Evolutionary conservation across 1,140 invertebrate species (phyloP), one percentile per base, ranked within the genome.

Genomic region (Coptotermes formosanus): DNA sequence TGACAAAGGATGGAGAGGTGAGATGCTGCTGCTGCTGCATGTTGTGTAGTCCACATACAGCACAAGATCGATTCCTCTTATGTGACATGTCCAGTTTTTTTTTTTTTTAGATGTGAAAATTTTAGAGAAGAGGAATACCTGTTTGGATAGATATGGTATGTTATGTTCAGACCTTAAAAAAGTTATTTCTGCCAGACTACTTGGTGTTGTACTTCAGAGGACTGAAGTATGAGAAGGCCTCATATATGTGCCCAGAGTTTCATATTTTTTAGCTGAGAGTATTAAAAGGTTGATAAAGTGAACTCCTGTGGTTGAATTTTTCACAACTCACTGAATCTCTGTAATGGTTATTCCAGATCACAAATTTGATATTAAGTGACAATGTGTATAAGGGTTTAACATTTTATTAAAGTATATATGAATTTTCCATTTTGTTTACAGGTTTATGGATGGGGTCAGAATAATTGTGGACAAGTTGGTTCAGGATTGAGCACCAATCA

Each of bases 371-470:
- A 48, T 48, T 82, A 8, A 82, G 38, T 30, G 3, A 12, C 9
- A 12, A 48, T 48, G 16, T 48, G 16, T 48, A 48, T 48, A 12
- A 48, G 9, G 82, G 82, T 43, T 38, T 84, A 45, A 23, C 64
- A 85, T 44, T 30, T 21, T 59, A 69, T 69, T 55, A 43, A 30
- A 21, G 16, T 38, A 44, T 48, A 45, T 75, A 32, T 19, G 52
- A 55, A 9, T 55, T 55, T 4, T 55, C 1, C 45, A 19, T 19
- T 19, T 55, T 55, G 19, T 55, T 21, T 85, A 30, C 86, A 94
- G 94, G 92, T 95, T 43, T 94, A 91, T 90, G 93, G 93, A 43
- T 95, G 94, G 94, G 94, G 94, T 83, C 94, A 94, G 89, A 95
- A 95, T 89, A 94, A 94, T 88, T 94, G 92, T 89, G 94, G 94